Conservation (phyloP, 64 coral and sea anemone species). For the Montipora efflorescens region DNA sequence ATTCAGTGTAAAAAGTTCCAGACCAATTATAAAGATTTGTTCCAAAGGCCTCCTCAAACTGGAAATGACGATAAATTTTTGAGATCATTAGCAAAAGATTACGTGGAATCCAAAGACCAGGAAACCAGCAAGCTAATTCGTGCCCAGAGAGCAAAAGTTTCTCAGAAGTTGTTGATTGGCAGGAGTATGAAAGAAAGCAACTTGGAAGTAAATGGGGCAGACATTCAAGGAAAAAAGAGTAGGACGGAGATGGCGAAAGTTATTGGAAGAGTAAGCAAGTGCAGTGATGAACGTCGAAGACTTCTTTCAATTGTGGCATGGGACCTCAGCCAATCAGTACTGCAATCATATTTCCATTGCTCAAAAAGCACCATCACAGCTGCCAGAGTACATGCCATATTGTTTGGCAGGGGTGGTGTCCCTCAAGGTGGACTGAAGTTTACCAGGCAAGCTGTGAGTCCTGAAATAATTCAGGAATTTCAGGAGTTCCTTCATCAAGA, state of each 20-base stretch:
- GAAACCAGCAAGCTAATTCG: not conserved
- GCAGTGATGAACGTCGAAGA: not conserved
- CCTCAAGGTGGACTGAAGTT: slow-evolving; percentile 34
- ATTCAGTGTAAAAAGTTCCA: too few relatives aligned
- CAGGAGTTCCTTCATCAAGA: slow-evolving; percentile 27
- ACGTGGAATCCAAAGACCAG: not conserved
- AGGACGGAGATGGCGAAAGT: not conserved
- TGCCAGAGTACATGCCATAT: slow-evolving; percentile 37
- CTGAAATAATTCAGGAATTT: slow-evolving; percentile 29
- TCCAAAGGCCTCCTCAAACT: too few relatives aligned
- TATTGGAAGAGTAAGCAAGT: not conserved
- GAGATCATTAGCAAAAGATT: not conserved
- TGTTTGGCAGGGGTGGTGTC: slow-evolving; percentile 57
- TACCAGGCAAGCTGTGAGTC: slow-evolving; percentile 27
- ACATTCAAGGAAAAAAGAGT: not conserved
- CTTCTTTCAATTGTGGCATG: slow-evolving; percentile 29
- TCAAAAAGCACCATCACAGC: slow-evolving; percentile 50
- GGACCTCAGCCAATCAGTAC: not conserved
- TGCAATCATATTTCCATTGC: slow-evolving; percentile 24
- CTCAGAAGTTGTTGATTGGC: not conserved
- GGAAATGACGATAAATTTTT: not conserved
- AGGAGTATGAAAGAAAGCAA: not conserved
- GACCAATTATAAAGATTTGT: too few relatives aligned
- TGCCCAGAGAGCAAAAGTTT: not conserved
- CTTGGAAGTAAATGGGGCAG: not conserved